These are phyloP conservation scores for Anguilla japonica DNA, from an alignment of 2,113 vertebrate genomes.

Conservation along the genomic window DNA sequence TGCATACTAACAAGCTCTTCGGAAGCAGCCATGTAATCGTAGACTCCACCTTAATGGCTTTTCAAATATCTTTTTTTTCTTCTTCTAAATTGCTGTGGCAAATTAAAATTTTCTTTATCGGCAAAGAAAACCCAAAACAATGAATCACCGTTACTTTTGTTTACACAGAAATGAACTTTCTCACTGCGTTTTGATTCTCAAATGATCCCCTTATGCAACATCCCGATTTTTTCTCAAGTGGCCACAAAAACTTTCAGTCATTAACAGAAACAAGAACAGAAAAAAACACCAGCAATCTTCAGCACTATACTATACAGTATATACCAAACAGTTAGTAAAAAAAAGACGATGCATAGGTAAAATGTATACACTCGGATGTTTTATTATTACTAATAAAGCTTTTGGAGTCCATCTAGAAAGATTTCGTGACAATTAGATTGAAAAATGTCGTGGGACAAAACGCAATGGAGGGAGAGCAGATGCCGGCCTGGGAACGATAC, in stretches of 20 bases:
- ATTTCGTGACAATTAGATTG: background rate
- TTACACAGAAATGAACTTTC: background rate
- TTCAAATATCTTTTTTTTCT: background rate
- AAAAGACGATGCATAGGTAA: background rate
- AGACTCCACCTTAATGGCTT: background rate
- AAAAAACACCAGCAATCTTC: background rate
- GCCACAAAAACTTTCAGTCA: background rate
- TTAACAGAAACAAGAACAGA: background rate
- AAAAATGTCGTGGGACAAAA: background rate
- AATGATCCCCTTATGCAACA: background rate
- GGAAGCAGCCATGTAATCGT: background rate
- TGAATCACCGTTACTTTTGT: background rate
- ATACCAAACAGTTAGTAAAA: background rate
- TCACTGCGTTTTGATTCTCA: background rate
- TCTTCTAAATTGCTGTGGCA: background rate
- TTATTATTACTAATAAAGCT: background rate
- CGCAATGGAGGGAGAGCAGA: background rate
- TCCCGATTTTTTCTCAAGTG: background rate
- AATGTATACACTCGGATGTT: background rate
- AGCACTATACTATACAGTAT: background rate
- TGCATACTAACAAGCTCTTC: constrained; percentile 5
- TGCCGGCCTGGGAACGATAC: background rate
- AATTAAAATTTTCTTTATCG: background rate
- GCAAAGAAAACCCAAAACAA: background rate
- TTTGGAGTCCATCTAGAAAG: background rate